Base-by-base conservation (phyloP, 1,140 invertebrate species). In the Melanaphis sacchari region DNA sequence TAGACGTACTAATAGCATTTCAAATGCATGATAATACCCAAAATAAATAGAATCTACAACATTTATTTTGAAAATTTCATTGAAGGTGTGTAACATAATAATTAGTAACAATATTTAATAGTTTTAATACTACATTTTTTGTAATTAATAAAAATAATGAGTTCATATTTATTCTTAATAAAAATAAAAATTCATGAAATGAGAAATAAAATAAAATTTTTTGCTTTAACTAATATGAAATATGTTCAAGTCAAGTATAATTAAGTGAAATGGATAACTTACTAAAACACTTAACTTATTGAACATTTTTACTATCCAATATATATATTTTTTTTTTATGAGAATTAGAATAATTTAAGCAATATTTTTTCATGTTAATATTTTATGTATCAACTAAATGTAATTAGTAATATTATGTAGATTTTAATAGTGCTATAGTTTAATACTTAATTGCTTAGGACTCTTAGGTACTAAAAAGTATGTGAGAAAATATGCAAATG, bases 401-500 rank as follows among this genome's bases (percentile, higher is more conserved):
- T 66, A 66, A 66, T 66, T 66, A 31, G 26, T 66, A 66, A 66
- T 66, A n/a, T 66, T 66, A 66, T 66, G 59, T 66, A 66, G 9
- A 66, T 66, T 66, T 66, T 66, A 66, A 31, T 66, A 4, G 59
- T 66, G 59, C 31, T 66, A 66, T 59, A 66, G 31, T 66, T 66
- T 66, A 66, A 66, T 66, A 66, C 59, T 66, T n/a, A 66, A 66
- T 66, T n/a, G 59, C n/a, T 66, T 66, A n/a, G n/a, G n/a, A n/a
- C n/a, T n/a, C n/a, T n/a, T n/a, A 66, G 59, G 59, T 66, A 66
- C 59, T 11, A 31, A 66, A 31, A 11, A 85, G 15, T 41, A 85
- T 41, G 82, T 85, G 82, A 85, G 26, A 85, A 40, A 85, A 85
- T 85, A 85, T 85, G 82, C 24, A 85, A 85, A 85, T 85, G 38